Percentiles rank a stretch among this genome's conserved stretches.
phyloP scores from a whole-genome alignment of 2,797 vertebrate genomes.

The Sphaeramia orbicularis region DNA sequence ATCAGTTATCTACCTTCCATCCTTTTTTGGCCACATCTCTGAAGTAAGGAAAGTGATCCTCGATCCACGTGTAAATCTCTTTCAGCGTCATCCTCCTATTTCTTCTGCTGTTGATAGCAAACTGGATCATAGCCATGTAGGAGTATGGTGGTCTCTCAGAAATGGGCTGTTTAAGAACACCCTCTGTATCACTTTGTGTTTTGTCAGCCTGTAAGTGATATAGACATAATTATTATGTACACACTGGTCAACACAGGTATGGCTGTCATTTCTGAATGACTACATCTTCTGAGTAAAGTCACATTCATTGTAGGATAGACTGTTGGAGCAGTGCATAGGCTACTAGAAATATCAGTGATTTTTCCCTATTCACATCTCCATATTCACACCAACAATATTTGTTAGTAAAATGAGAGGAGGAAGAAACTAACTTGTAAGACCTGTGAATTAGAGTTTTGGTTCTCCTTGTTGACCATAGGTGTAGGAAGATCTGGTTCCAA shows the following conservation, averaged over 20 bases:
- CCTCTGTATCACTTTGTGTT: not conserved
- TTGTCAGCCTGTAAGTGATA: conserved; percentile 32
- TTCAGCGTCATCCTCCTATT: conserved; percentile 94
- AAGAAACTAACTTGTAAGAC: conserved; percentile 64
- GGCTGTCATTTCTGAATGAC: no score
- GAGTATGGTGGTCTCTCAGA: conserved; percentile 94
- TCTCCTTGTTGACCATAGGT: conserved; percentile 85
- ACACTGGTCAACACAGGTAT: no score
- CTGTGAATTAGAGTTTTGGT: conserved; percentile 50
- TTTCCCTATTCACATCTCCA: not conserved
- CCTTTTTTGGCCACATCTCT: conserved; percentile 93
- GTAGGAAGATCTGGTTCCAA: conserved; percentile 77
- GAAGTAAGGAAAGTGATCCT: conserved; percentile 96
- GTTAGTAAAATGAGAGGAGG: not conserved
- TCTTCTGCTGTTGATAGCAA: conserved; percentile 95
- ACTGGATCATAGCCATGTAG: conserved; percentile 99
- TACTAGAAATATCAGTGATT: not conserved
- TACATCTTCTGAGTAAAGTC: not conserved
- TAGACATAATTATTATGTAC: not conserved
- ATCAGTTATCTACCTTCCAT: conserved; percentile 89
- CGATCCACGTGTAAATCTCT: conserved; percentile 97
- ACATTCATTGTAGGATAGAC: no score
- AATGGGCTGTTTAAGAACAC: conserved; percentile 57
- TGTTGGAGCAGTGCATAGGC: not conserved
- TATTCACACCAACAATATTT: conserved; percentile 1